These are phyloP conservation scores for Bombus consobrinus DNA, from an alignment of 1,140 invertebrate genomes.

Conservation along the genomic window DNA sequence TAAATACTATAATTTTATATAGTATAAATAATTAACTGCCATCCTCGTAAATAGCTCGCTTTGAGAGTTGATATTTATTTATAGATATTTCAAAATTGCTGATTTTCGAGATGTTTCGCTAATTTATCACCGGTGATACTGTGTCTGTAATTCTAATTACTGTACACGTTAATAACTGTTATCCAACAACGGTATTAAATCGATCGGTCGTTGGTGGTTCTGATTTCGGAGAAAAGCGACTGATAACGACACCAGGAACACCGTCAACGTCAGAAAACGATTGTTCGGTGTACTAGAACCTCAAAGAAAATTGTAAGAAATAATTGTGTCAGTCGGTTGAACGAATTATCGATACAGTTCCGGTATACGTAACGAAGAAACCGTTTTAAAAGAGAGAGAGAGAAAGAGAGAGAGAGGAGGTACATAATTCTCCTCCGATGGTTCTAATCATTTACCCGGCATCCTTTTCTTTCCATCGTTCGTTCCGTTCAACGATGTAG, in stretches of 20 bases:
- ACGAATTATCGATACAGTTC: constrained; percentile 7
- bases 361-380: background rate
- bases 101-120: background rate
- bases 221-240: background rate
- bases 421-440: background rate
- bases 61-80: background rate
- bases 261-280: background rate
- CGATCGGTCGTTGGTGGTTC: background rate
- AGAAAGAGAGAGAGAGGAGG: background rate
- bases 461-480: background rate
- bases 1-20: too few relatives aligned
- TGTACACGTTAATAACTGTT: too few relatives aligned
- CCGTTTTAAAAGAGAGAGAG: too few relatives aligned
- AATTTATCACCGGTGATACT: too few relatives aligned
- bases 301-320: background rate
- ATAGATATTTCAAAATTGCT: background rate
- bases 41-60: background rate
- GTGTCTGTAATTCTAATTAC: too few relatives aligned
- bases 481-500: background rate
- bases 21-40: background rate
- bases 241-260: background rate
- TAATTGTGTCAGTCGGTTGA: background rate
- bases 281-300: background rate
- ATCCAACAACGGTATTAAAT: background rate
- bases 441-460: background rate